Percentiles rank a stretch among this genome's conserved stretches.
Conservation (phyloP, 2,888 invertebrate species). For the Gari tellinella region DNA sequence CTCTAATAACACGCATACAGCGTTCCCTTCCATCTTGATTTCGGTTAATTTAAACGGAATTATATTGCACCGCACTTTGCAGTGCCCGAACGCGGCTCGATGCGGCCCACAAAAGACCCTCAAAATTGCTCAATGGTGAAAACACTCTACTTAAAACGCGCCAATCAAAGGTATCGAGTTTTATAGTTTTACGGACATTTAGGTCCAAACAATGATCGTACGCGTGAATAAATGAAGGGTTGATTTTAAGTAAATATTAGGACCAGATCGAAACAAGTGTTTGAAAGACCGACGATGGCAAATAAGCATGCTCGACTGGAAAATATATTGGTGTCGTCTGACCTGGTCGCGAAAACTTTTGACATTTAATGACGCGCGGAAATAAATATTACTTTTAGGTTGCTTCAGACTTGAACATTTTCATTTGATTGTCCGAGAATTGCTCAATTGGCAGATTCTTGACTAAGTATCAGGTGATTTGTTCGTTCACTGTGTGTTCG, state of each 20-base stretch:
- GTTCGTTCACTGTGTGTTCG: no score
- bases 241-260: conserved; percentile 57
- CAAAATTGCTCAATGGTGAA: conserved; percentile 55
- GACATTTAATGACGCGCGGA: no score
- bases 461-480: no score
- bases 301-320: no score
- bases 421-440: no score
- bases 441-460: no score
- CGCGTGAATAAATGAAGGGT: conserved; percentile 59
- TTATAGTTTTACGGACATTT: conserved; percentile 69
- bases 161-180: conserved; percentile 60
- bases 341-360: no score
- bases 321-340: no score
- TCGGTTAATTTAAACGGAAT: conserved; percentile 56
- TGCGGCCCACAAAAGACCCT: conserved; percentile 49
- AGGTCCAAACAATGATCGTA: conserved; percentile 62
- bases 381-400: no score
- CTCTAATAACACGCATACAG: conserved; percentile 29
- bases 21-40: conserved; percentile 32
- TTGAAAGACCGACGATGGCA: no score
- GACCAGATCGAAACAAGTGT: no score
- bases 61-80: conserved; percentile 38
- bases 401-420: no score
- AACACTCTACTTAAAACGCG: conserved; percentile 41
- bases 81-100: conserved; percentile 32